Evolutionary conservation across 1,140 invertebrate genomes (phyloP), one percentile per base, ranked within the genome.

Genomic region (Drosophila insularis): DNA sequence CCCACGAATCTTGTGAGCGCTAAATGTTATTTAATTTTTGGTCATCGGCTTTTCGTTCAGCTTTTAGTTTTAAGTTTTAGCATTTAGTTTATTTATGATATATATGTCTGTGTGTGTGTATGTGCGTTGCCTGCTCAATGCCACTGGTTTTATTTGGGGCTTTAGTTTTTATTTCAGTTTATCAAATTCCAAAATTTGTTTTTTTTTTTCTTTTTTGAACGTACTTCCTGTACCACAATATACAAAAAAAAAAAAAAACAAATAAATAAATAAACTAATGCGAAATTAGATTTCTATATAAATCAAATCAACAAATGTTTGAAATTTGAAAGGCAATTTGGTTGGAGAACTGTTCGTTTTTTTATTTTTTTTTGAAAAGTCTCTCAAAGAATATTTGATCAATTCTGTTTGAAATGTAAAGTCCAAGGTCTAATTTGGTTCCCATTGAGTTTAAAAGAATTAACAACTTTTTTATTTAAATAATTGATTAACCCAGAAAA

Each of bases 41-140:
- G 19, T 46, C 37, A 71, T 43, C 50, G 32, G 37, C 60, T 59
- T 71, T 80, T 71, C 66, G 68, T 73, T 73, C 69, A 76, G 35
- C 35, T 37, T 37, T 37, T 37, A 37, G 35, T 37, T 37, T 37
- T 37, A 37, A 37, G 35, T 46, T 46, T 50, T 50, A 50, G 17
- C 43, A 39, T 70, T 76, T 10, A 70, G 58, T 82, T 87, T 81
- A 78, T 50, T 50, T 50, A 50, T 19, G 10, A 79, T 82, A 68
- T 63, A 32, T 76, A 76, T 86, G 68, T 76, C 60, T 69, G 74
- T 75, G 68, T 50, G 69, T 72, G 78, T 86, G 69, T 81, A 69
- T 86, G 71, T 78, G 63, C 66, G 74, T 70, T 46, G 43, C 43
- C 43, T 46, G 14, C 43, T 50, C 43, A 50, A 50, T 50, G 43